phyloP scores from a whole-genome alignment of 2,888 invertebrate genomes.

The Tigriopus californicus region DNA sequence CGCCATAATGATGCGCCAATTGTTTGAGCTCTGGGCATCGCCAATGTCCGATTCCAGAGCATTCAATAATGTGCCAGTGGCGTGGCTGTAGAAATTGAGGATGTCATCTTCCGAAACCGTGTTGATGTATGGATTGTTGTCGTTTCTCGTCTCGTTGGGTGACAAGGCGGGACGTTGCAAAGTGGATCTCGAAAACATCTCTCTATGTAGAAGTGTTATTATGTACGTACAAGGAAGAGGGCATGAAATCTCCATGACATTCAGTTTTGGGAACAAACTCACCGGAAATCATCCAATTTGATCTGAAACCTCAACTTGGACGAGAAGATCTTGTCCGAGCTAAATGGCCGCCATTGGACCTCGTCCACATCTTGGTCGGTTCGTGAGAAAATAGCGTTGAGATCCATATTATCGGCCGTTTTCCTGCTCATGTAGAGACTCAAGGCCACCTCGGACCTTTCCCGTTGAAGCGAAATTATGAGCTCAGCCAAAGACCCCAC shows the following conservation, averaged over 20 bases:
- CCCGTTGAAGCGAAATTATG: conserved; percentile 3
- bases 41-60: not conserved
- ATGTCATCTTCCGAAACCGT: not conserved
- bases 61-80: not conserved
- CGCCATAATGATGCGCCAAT: conserved; percentile 1
- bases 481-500: not conserved
- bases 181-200: too few relatives aligned
- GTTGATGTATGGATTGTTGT: too few relatives aligned
- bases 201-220: too few relatives aligned
- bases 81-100: not conserved
- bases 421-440: not conserved
- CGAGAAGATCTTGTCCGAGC: conserved; percentile 1
- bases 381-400: not conserved
- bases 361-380: not conserved
- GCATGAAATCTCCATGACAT: too few relatives aligned
- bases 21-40: not conserved
- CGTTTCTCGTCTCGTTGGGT: too few relatives aligned
- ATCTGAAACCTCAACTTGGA: conserved; percentile 11
- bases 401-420: not conserved
- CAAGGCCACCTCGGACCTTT: conserved; percentile 8
- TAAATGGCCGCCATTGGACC: not conserved
- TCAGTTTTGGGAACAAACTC: not conserved
- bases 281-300: conserved; percentile 1
- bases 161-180: too few relatives aligned
- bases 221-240: too few relatives aligned